Conservation (phyloP, 2,797 vertebrate genomes). For the Coregonus suidteri region DNA sequence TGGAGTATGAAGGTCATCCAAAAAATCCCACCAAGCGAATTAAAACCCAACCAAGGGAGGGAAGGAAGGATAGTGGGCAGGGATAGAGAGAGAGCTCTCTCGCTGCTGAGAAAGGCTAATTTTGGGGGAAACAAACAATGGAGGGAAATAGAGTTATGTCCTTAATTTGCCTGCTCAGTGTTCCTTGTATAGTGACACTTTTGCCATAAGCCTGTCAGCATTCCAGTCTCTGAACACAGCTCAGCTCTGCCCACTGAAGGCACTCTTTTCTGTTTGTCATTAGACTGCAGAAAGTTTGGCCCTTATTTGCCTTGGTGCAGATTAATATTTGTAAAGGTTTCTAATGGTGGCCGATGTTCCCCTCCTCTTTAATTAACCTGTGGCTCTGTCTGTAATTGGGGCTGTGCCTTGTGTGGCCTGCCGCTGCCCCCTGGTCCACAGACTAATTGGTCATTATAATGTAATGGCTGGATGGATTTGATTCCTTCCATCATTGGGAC, state of each 20-base stretch:
- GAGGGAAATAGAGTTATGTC: neutral
- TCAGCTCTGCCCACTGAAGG: neutral
- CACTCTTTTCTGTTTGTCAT: neutral
- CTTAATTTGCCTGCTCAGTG: neutral
- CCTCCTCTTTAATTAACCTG: conserved; percentile 63
- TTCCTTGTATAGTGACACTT: neutral
- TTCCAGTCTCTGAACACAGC: neutral
- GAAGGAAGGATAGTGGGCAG: neutral
- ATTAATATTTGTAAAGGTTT: conserved; percentile 15
- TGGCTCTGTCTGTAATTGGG: conserved; percentile 45
- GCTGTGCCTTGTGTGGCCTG: conserved; percentile 27
- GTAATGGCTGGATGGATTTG: conserved; percentile 52
- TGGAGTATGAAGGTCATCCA: conserved; percentile 70
- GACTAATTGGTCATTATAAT: conserved; percentile 70
- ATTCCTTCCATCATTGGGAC: conserved; percentile 22
- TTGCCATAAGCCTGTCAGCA: neutral
- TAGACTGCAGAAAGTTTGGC: neutral
- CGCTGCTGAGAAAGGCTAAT: neutral
- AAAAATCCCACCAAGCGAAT: neutral
- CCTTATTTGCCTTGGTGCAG: conserved; percentile 28
- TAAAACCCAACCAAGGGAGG: neutral
- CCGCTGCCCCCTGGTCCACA: conserved; percentile 42
- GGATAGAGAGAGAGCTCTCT: neutral
- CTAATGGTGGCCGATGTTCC: neutral
- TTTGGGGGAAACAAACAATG: neutral